Evolutionary conservation across 2,113 vertebrate species (phyloP).

Genomic region (Rattus norvegicus): DNA sequence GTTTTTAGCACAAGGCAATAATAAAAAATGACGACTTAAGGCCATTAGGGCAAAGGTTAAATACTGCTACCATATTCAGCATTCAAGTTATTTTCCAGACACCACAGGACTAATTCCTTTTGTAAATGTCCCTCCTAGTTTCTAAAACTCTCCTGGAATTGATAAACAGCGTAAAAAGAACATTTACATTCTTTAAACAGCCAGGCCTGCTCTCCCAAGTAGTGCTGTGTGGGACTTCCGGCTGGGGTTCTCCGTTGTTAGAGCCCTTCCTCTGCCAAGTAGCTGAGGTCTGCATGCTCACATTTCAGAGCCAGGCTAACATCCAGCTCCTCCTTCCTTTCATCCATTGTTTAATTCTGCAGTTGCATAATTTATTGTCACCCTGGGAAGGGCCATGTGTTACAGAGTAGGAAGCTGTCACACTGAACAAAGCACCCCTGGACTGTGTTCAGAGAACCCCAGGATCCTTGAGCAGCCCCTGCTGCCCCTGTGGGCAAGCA

Average conservation of each 20-base stretch:
- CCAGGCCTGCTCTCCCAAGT: conserved; percentile 28
- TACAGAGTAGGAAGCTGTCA: conserved; percentile 65
- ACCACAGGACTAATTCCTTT: conserved; percentile 48
- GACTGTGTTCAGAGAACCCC: conserved; percentile 37
- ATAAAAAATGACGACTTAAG: conserved; percentile 22
- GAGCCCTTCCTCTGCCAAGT: conserved; percentile 39
- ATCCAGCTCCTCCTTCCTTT: conserved; percentile 41
- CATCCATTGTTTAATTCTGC: conserved; percentile 63
- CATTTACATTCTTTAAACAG: conserved; percentile 60
- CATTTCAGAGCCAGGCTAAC: conserved; percentile 40
- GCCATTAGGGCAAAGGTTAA: conserved; percentile 56
- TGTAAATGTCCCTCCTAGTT: conserved; percentile 51
- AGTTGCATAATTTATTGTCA: conserved; percentile 73
- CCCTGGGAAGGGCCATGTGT: conserved; percentile 51
- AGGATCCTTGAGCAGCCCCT: background rate
- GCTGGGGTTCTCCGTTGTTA: conserved; percentile 45
- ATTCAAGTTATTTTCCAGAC: conserved; percentile 41
- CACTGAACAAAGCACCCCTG: conserved; percentile 51
- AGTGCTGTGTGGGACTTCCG: conserved; percentile 62
- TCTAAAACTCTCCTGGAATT: conserved; percentile 70
- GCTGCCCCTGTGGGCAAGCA: background rate
- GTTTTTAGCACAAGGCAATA: conserved; percentile 56
- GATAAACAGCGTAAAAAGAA: conserved; percentile 61
- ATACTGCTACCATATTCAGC: background rate
- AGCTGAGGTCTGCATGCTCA: background rate